Conservation (phyloP, 2,888 invertebrate genomes). For the Odontomyia ornata region DNA sequence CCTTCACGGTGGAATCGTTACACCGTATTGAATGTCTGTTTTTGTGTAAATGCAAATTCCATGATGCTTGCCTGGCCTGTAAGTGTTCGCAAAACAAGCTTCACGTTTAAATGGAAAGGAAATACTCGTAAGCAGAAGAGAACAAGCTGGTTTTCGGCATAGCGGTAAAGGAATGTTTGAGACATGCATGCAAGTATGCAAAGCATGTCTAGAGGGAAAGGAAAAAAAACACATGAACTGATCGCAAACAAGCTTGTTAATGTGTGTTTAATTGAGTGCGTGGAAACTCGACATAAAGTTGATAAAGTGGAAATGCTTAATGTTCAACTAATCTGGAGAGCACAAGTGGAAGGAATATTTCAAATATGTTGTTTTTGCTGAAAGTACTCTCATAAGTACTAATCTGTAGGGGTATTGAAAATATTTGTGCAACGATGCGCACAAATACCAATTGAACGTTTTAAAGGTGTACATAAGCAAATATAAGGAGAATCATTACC, state of each 20-base stretch:
- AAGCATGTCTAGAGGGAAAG: not conserved
- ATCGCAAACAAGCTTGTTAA: conserved; percentile 2
- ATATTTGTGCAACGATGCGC: too few relatives aligned
- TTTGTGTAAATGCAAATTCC: not conserved
- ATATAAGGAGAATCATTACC: too few relatives aligned
- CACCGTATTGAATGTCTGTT: not conserved
- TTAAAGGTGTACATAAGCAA: too few relatives aligned
- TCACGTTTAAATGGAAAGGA: not conserved
- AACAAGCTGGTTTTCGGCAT: not conserved
- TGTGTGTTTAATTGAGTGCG: conserved; percentile 36
- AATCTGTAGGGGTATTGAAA: too few relatives aligned
- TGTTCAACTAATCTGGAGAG: not conserved
- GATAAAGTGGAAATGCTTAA: conserved; percentile 16
- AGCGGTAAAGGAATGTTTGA: not conserved
- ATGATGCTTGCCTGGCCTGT: not conserved
- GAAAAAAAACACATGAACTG: not conserved
- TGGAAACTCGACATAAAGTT: conserved; percentile 11
- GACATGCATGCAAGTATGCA: not conserved
- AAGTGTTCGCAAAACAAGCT: not conserved
- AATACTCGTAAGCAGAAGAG: not conserved
- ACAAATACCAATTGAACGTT: too few relatives aligned
- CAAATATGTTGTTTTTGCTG: too few relatives aligned
- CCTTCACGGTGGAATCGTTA: not conserved
- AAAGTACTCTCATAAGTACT: too few relatives aligned
- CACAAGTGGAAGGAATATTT: too few relatives aligned